These are phyloP conservation scores for Takifugu ocellatus DNA, from an alignment of 2,797 vertebrate genomes.

Conservation along the genomic window DNA sequence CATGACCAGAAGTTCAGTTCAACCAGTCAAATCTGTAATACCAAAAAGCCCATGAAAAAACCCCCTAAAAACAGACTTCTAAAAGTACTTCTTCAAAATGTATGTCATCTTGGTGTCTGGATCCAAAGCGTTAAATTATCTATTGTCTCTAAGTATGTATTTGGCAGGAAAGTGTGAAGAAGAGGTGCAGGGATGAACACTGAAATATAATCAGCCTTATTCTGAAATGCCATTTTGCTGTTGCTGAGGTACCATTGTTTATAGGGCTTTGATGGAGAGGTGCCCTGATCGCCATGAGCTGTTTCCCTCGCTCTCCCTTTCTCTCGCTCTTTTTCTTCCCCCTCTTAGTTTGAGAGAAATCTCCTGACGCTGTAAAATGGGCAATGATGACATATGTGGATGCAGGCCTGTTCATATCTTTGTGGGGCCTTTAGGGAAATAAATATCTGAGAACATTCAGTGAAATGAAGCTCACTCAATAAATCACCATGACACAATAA, in stretches of 20 bases:
- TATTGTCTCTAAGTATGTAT: constrained; percentile 72
- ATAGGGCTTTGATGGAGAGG: constrained; percentile 77
- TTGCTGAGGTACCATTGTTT: constrained; percentile 78
- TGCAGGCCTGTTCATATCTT: constrained; percentile 99
- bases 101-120: constrained; percentile 53
- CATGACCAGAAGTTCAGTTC: constrained; percentile 22
- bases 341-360: constrained; percentile 85
- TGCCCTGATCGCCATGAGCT: constrained; percentile 81
- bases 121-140: constrained; percentile 70
- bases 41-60: constrained; percentile 9
- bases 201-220: constrained; percentile 69
- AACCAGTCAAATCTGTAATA: constrained; percentile 19
- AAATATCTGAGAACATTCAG: constrained; percentile 99
- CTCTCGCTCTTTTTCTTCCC: constrained; percentile 57
- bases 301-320: constrained; percentile 62
- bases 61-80: too few relatives aligned
- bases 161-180: constrained; percentile 60
- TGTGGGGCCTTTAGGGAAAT: constrained; percentile 99
- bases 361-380: constrained; percentile 99
- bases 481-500: constrained; percentile 99
- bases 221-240: constrained; percentile 71
- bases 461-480: constrained; percentile 99
- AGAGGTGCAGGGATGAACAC: constrained; percentile 48
- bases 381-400: constrained; percentile 99
- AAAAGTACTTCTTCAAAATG: constrained; percentile 53